Percentiles rank a stretch among this genome's conserved stretches.
Evolutionary conservation across 2,113 vertebrate genomes (phyloP).

Genomic region (Otis tarda): DNA sequence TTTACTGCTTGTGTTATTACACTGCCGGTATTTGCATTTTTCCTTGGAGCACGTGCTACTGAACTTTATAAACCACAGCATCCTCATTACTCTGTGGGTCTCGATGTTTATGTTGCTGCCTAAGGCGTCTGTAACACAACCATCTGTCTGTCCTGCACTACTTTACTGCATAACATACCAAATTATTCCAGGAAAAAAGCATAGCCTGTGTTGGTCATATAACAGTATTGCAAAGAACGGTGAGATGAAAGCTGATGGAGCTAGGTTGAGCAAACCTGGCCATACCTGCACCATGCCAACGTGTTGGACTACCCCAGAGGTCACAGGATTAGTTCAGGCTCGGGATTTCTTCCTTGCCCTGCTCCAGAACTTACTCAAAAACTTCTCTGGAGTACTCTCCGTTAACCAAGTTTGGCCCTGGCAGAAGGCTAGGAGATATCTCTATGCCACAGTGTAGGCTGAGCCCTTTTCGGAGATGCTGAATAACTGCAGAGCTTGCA

Average conservation of each 20-base stretch:
- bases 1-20: not conserved
- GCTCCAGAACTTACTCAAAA: not conserved
- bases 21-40: not conserved
- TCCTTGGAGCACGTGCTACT: not conserved
- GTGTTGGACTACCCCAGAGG: not conserved
- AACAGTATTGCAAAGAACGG: not conserved
- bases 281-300: not conserved
- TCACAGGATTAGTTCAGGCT: not conserved
- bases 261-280: not conserved
- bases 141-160: not conserved
- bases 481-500: not conserved
- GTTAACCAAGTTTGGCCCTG: not conserved
- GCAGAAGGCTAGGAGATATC: not conserved
- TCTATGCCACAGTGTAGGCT: not conserved
- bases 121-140: not conserved
- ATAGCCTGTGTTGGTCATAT: accelerated
- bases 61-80: not conserved
- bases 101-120: not conserved
- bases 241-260: not conserved
- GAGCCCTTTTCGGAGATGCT: not conserved
- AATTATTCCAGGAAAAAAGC: not conserved
- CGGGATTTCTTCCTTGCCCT: not conserved
- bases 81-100: not conserved
- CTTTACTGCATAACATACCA: accelerated
- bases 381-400: not conserved